Base-by-base conservation (phyloP, 53 echinoderm and acorn worm species). In the Mesocentrotus franciscanus region DNA sequence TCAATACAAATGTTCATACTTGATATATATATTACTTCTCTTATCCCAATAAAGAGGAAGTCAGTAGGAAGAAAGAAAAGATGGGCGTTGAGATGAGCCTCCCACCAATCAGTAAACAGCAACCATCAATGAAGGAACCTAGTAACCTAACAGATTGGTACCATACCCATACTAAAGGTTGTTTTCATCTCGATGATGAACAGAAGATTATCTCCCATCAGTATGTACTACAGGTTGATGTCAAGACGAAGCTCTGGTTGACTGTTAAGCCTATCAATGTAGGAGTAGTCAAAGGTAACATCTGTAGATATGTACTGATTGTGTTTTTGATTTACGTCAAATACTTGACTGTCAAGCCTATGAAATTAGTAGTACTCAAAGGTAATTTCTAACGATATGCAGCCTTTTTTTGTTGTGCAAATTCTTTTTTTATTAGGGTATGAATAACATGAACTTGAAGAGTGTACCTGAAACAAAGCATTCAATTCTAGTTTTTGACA, bases 101-200 rank as follows among this genome's bases (percentile, higher is more conserved):
- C 27, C 98, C 97, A 42, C 96, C 99, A 9, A 97, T 99, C 55
- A 72, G 93, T 75, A 93, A 96, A 90, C 94, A 96, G 64, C 92
- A 95, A 24, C 95, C 97, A 24, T 96, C 95, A 39, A 92, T 89
- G 58, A 95, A 96, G 68, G 98, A 98, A 90, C 99, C 99, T 2
- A 58, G 95, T 36, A 97, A 96, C 70, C 95, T 99, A 55, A 98
- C 97, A 79, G 90, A 95, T 14, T 99, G 99, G 99, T 96, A 97
- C 75, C 99, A 99, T 30, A 90, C 96, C 34, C 97, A 95, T 39
- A 97, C 95, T 36, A 98, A 98, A 85, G 99, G 98, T 27, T 96
- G 96, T 95, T 99, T 97, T 68, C 95, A 98, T 72, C 95, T 99
- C 39, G 99, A 97, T 20, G 98, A 99, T 61, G 96, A 97, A 34